These are phyloP conservation scores for Lydus trimaculatus DNA, from an alignment of 2,888 invertebrate genomes.

Conservation along the genomic window DNA sequence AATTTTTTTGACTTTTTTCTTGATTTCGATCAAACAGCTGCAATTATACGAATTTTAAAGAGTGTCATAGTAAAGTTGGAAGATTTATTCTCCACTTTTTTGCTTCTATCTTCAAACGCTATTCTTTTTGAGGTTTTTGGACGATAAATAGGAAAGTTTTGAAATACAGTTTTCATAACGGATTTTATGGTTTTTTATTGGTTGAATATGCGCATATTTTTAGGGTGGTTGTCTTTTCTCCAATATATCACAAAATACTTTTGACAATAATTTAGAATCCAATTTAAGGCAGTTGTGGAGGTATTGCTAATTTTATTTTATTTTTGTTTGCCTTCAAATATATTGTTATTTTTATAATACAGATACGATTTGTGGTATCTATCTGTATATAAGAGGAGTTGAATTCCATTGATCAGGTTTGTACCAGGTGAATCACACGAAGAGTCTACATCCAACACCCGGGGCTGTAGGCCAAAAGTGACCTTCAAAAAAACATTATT, in stretches of 20 bases:
- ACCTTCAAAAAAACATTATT: conserved; percentile 53
- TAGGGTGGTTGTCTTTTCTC: neutral
- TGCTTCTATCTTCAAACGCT: neutral
- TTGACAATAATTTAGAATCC: too few relatives aligned
- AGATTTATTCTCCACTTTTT: neutral
- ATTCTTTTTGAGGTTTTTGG: neutral
- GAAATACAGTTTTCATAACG: conserved; percentile 25
- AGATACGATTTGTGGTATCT: neutral
- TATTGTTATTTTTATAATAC: neutral
- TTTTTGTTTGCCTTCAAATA: too few relatives aligned
- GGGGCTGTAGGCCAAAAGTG: conserved; percentile 57
- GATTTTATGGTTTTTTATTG: conserved; percentile 26
- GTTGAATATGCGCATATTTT: conserved; percentile 24
- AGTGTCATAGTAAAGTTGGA: conserved; percentile 12
- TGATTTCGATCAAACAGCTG: conserved; percentile 36
- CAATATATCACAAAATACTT: too few relatives aligned
- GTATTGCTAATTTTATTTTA: neutral
- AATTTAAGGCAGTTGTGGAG: too few relatives aligned
- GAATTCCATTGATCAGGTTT: conserved; percentile 52
- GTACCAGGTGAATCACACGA: conserved; percentile 39
- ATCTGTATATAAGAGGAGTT: neutral
- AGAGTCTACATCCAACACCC: conserved; percentile 38
- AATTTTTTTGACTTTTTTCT: conserved; percentile 10
- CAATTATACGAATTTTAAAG: conserved; percentile 38
- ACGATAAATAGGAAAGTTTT: conserved; percentile 11